Conservation (phyloP, 1,140 invertebrate genomes). For the Calephelis virginiensis region DNA sequence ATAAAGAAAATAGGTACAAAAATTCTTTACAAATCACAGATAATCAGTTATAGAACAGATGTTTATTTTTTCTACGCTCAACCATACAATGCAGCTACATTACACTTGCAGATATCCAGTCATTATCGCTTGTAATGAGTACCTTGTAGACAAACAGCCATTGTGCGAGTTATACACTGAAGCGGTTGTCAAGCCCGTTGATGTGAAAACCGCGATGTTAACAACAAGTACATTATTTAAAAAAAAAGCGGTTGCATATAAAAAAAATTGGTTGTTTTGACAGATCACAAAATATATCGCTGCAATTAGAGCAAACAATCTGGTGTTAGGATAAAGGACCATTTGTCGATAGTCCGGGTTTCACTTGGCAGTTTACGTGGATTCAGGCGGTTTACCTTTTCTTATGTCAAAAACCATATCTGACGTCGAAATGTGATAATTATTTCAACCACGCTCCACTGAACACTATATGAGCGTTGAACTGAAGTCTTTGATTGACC, state of each 20-base stretch:
- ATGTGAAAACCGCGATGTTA: too few relatives aligned
- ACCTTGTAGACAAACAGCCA: conserved; percentile 36
- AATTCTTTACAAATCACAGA: conserved; percentile 15
- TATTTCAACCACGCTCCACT: too few relatives aligned
- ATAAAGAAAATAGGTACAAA: background rate
- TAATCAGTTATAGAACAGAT: conserved; percentile 17
- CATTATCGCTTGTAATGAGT: conserved; percentile 54
- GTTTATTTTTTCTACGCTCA: conserved; percentile 7
- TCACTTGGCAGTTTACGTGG: too few relatives aligned
- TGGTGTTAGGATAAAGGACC: too few relatives aligned
- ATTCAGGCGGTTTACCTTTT: too few relatives aligned
- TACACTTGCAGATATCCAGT: conserved; percentile 52
- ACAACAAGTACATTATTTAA: background rate
- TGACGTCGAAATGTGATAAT: too few relatives aligned
- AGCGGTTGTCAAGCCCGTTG: background rate
- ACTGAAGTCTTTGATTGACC: too few relatives aligned
- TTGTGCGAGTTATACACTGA: conserved; percentile 5
- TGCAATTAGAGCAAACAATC: background rate
- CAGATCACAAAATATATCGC: background rate
- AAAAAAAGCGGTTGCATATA: background rate
- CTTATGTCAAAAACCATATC: too few relatives aligned
- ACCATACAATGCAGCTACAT: conserved; percentile 30
- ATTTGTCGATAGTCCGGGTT: too few relatives aligned
- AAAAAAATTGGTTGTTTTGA: background rate
- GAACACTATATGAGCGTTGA: too few relatives aligned